Evolutionary conservation across 2,888 invertebrate genomes (phyloP), one percentile per base, ranked within the genome.

Genomic region (Ceratothoa steindachneri): DNA sequence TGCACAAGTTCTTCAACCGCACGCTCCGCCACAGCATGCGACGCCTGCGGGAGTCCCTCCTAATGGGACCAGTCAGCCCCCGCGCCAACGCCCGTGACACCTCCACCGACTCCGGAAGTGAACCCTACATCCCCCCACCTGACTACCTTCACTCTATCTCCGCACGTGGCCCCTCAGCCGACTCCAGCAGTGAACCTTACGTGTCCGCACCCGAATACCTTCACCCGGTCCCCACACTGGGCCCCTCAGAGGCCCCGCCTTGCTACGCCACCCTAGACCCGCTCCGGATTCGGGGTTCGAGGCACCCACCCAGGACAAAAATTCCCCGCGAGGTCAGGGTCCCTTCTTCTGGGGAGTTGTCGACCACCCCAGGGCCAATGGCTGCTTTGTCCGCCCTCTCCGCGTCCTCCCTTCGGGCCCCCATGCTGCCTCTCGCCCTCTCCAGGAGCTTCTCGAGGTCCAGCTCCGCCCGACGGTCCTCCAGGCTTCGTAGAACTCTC

Each of bases 41-140:
- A 22, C 78, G 75, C 3, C 69, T 78, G 5, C 71, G 75, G 15
- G 66, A 69, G 24, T 73, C 75, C 0, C 19, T 76, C 12, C 73
- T 73, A 28, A 69, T 27, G 27, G 27, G 19, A n/a, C 22, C 68
- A 5, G 30, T 19, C 27, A 60, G 30, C 22, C 30, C 27, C 4
- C 22, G 53, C n/a, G 19, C 70, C 9, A 30, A 52, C 31, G 30
- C 22, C 22, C 7, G 22, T 15, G 22, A 24, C 19, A 9, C 29
- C 1, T 30, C 55, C 29, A 68, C 53, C 28, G 15, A 30, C 9
- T 9, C 30, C n/a, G 27, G n/a, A 12, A 28, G 31, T 12, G 68
- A 52, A 27, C 71, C 71, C 28, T 78, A 78, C 64, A 78, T 78
- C 19, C 78, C 78, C 2, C 75, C 78, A 27, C 73, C 75, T 4